phyloP scores from a whole-genome alignment of 2,113 vertebrate species.

The Poeciliopsis retropinna region DNA sequence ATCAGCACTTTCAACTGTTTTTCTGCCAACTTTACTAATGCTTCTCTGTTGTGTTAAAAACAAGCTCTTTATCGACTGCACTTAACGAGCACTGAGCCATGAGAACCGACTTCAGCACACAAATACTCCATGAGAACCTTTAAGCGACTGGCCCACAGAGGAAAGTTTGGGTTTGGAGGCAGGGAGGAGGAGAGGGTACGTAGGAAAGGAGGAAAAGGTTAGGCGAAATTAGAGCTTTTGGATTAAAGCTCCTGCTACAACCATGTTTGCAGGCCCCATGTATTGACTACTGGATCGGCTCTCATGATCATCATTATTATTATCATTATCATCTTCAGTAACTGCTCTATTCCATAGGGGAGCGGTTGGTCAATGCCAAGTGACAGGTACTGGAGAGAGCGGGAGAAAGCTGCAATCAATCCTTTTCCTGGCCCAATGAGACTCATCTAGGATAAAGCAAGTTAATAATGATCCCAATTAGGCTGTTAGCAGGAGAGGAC shows the following conservation, averaged over 20 bases:
- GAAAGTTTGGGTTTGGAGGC: conserved; percentile 10
- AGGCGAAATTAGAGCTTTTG: conserved; percentile 6
- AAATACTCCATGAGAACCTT: conserved; percentile 61
- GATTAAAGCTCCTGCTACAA: conserved; percentile 1
- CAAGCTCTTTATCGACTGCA: conserved; percentile 64
- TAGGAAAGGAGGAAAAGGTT: not conserved
- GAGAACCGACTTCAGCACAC: conserved; percentile 61
- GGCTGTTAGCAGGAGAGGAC: conserved; percentile 31
- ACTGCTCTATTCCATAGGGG: conserved; percentile 40
- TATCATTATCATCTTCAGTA: conserved; percentile 66
- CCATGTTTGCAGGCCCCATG: conserved; percentile 16
- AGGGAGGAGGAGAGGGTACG: not conserved
- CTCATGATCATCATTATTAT: conserved; percentile 56
- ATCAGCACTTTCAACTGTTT: conserved; percentile 60
- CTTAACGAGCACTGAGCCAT: conserved; percentile 60
- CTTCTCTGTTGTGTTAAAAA: conserved; percentile 64
- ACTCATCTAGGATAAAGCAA: conserved; percentile 61
- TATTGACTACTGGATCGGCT: conserved; percentile 52
- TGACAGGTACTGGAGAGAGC: conserved; percentile 56
- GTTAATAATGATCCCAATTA: conserved; percentile 73
- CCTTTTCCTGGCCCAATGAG: conserved; percentile 58
- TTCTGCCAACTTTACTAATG: conserved; percentile 75
- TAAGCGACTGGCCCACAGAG: not conserved
- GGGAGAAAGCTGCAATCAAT: conserved; percentile 65
- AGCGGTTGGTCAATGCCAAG: conserved; percentile 63